Evolutionary conservation across 1,140 invertebrate species (phyloP).

Genomic region (Steinernema feltiae): DNA sequence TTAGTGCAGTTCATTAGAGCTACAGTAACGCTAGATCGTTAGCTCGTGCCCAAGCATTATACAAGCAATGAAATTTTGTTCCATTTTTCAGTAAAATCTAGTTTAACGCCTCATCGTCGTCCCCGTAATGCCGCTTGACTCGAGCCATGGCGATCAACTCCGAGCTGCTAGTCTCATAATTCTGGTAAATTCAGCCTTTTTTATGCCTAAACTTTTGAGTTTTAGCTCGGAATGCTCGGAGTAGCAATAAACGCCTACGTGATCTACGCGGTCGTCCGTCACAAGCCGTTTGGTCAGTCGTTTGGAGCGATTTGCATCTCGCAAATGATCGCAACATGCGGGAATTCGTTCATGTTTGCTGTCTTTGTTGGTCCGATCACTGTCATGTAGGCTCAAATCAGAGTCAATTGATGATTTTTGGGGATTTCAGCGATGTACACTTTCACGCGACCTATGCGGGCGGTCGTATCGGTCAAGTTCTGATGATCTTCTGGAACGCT

Average conservation of each 20-base stretch:
- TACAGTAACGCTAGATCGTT: too few relatives aligned
- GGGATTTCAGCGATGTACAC: not conserved
- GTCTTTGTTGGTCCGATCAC: not conserved
- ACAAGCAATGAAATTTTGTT: too few relatives aligned
- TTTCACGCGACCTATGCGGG: not conserved
- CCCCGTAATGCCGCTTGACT: too few relatives aligned
- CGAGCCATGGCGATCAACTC: not conserved
- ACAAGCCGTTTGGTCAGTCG: not conserved
- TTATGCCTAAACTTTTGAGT: not conserved
- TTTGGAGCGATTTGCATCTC: not conserved
- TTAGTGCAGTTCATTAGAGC: too few relatives aligned
- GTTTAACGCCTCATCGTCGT: too few relatives aligned
- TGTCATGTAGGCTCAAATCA: not conserved
- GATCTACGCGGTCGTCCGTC: not conserved
- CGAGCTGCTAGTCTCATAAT: not conserved
- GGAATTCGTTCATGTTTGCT: not conserved
- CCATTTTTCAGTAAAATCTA: too few relatives aligned
- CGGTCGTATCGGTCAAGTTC: not conserved
- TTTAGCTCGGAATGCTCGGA: not conserved
- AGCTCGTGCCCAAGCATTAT: too few relatives aligned
- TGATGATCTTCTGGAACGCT: conserved; percentile 7
- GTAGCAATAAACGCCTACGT: not conserved
- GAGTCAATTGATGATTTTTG: too few relatives aligned
- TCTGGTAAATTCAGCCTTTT: not conserved
- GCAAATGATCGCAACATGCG: not conserved